Conservation (phyloP, 30 jellyfish, hydroid and myxozoan genomes). For the Catostylus mosaicus region DNA sequence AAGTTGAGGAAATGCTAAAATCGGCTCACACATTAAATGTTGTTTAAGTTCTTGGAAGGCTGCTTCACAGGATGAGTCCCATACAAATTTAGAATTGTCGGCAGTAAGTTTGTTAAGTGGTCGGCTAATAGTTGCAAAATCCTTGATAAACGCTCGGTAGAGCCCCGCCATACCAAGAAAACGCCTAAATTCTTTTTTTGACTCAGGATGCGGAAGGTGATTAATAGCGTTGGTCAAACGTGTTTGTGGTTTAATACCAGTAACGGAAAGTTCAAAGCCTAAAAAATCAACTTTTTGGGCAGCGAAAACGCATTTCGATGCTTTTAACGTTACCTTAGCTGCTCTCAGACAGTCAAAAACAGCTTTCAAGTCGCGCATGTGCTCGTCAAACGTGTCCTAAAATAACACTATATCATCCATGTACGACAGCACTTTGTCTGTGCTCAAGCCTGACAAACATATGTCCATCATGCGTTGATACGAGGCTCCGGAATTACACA, state of each 20-base stretch:
- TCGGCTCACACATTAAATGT: constrained; percentile 40
- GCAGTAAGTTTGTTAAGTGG: constrained; percentile 56
- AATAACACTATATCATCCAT: constrained; percentile 47
- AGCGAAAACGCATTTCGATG: constrained; percentile 46
- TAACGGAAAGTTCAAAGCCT: constrained; percentile 56
- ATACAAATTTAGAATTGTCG: constrained; percentile 30
- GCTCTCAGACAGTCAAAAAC: constrained; percentile 53
- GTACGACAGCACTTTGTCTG: constrained; percentile 34
- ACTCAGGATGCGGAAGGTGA: constrained; percentile 49
- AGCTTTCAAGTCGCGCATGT: constrained; percentile 26
- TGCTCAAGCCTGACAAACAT: constrained; percentile 43
- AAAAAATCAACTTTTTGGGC: constrained; percentile 37
- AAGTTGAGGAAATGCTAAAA: constrained; percentile 30
- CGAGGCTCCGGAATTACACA: constrained; percentile 48
- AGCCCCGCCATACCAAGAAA: constrained; percentile 56
- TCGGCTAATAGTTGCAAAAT: constrained; percentile 53
- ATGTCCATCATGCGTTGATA: constrained; percentile 68
- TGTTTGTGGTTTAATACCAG: constrained; percentile 52
- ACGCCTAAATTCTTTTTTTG: constrained; percentile 42
- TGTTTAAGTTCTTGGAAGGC: constrained; percentile 36
- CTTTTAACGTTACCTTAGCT: constrained; percentile 23
- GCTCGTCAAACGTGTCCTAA: constrained; percentile 36
- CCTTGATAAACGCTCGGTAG: constrained; percentile 40
- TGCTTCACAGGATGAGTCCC: constrained; percentile 46
- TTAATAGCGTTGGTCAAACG: constrained; percentile 54